Evolutionary conservation across 2,888 invertebrate genomes (phyloP).

Genomic region (Tipula vernalis): DNA sequence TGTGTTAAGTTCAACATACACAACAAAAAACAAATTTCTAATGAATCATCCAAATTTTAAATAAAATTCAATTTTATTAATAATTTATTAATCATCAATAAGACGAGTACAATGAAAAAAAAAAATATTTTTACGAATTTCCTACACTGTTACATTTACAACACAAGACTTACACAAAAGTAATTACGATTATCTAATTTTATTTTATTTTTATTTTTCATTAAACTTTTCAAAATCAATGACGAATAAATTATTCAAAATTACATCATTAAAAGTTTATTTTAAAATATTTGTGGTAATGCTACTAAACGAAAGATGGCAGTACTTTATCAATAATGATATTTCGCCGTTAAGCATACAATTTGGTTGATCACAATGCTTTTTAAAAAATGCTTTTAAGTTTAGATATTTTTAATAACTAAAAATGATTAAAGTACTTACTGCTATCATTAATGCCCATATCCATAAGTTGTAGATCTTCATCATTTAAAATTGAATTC

Average conservation of each 20-base stretch:
- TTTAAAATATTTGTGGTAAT: background rate
- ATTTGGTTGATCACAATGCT: background rate
- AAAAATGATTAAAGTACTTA: constrained; percentile 34
- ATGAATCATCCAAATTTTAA: background rate
- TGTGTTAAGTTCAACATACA: background rate
- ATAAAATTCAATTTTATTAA: background rate
- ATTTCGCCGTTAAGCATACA: background rate
- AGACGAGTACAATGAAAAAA: background rate
- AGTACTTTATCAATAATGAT: background rate
- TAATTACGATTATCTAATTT: background rate
- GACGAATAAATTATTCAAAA: background rate
- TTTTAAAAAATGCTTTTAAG: background rate
- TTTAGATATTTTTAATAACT: background rate
- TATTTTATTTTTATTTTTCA: background rate
- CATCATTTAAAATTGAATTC: constrained; percentile 77
- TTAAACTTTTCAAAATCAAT: background rate
- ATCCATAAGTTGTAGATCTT: constrained; percentile 82
- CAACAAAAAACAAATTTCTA: background rate
- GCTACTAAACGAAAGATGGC: background rate
- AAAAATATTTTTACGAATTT: background rate
- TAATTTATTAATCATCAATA: background rate
- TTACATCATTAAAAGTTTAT: background rate
- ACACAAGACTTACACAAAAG: background rate
- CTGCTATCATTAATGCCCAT: constrained; percentile 76
- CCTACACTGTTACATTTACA: background rate